phyloP scores from a whole-genome alignment of 2,888 invertebrate genomes.

The Dryobotodes eremita region DNA sequence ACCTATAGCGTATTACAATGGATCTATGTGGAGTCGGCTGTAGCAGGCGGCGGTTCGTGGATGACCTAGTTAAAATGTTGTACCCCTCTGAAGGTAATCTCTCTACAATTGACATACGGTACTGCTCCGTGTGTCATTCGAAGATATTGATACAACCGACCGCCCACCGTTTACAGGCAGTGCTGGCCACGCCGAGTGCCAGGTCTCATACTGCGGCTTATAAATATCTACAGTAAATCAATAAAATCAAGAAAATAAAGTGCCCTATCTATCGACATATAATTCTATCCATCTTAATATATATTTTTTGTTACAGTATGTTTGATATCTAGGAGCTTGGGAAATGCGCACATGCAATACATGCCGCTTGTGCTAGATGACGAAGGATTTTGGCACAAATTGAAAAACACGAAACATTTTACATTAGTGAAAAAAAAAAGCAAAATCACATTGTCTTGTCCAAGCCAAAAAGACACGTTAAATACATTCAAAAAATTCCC shows the following conservation, averaged over 20 bases:
- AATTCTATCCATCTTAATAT: not conserved
- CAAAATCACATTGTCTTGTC: conserved; percentile 57
- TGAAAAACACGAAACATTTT: conserved; percentile 34
- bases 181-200: too few relatives aligned
- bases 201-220: not conserved
- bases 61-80: not conserved
- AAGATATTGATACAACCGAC: not conserved
- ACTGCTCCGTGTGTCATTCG: not conserved
- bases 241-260: not conserved
- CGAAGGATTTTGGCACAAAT: conserved; percentile 48
- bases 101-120: not conserved
- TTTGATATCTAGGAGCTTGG: conserved; percentile 52
- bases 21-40: too few relatives aligned
- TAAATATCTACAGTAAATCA: not conserved
- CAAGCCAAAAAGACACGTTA: conserved; percentile 15
- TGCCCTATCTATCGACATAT: too few relatives aligned
- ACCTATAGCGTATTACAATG: not conserved
- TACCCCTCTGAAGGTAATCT: not conserved
- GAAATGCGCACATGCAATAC: conserved; percentile 6
- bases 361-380: conserved; percentile 60
- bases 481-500: conserved; percentile 59
- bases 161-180: not conserved
- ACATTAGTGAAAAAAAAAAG: conserved; percentile 34
- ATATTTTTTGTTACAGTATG: conserved; percentile 62
- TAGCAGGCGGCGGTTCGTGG: not conserved